Evolutionary conservation across 2,113 vertebrate genomes (phyloP).

Genomic region (Propithecus coquereli): DNA sequence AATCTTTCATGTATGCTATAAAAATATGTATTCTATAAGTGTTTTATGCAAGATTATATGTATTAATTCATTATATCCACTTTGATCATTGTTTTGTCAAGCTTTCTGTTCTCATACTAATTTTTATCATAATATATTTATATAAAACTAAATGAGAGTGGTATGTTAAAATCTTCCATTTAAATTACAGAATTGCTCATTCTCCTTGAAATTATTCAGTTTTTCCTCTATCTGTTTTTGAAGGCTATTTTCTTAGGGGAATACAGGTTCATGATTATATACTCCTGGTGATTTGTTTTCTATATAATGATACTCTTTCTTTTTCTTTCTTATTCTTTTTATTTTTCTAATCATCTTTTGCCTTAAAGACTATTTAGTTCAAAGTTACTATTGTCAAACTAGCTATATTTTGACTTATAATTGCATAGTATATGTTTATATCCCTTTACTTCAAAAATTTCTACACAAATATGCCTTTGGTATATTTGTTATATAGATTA

Average conservation of each 20-base stretch:
- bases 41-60: background rate
- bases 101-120: background rate
- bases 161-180: background rate
- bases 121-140: background rate
- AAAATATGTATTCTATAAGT: background rate
- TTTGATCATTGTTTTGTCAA: background rate
- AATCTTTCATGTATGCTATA: background rate
- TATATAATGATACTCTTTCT: background rate
- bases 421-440: background rate
- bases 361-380: background rate
- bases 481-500: background rate
- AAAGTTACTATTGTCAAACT: background rate
- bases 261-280: background rate
- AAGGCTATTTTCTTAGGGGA: background rate
- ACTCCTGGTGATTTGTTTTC: background rate
- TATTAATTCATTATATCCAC: background rate
- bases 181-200: background rate
- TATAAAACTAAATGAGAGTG: background rate
- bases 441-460: background rate
- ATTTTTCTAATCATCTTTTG: background rate
- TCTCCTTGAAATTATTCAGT: background rate
- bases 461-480: background rate
- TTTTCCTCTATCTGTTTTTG: background rate
- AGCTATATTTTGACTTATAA: background rate
- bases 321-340: background rate